Evolutionary conservation across 2,888 invertebrate genomes (phyloP).

Genomic region (Drosophila sordidapex): DNA sequence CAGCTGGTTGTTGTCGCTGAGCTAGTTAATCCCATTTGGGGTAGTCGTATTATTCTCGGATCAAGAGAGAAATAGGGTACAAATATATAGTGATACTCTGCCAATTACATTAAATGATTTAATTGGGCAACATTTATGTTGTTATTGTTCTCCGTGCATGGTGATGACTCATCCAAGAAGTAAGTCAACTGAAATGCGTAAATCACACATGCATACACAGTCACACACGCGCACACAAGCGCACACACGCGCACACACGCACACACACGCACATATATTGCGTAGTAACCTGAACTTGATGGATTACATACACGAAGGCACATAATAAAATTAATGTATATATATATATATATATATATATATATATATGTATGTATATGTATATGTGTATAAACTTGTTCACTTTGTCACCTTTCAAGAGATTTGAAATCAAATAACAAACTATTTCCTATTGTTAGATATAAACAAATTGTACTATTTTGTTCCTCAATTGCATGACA

Average conservation of each 20-base stretch:
- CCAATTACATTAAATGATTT: not conserved
- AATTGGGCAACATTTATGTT: not conserved
- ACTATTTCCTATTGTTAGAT: constrained; percentile 12
- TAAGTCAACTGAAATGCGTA: not conserved
- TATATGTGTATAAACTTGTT: not conserved
- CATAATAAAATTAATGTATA: not conserved
- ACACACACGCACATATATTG: too few relatives aligned
- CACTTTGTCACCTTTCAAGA: constrained; percentile 13
- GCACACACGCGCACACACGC: too few relatives aligned
- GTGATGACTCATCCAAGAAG: not conserved
- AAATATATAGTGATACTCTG: not conserved
- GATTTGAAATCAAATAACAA: constrained; percentile 5
- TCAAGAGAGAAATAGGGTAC: not conserved
- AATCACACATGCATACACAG: not conserved
- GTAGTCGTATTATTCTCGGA: not conserved
- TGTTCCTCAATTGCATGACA: constrained; percentile 16
- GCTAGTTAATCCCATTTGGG: not conserved
- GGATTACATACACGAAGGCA: not conserved
- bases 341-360: not conserved
- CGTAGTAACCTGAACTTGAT: not conserved
- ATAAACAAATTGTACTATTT: constrained; percentile 25
- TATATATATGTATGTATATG: not conserved
- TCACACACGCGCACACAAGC: not conserved
- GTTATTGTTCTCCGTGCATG: not conserved
- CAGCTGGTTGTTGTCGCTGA: not conserved